Evolutionary conservation across 2,797 vertebrate genomes (phyloP), one percentile per base, ranked within the genome.

Genomic region (Sebastes flavidus): DNA sequence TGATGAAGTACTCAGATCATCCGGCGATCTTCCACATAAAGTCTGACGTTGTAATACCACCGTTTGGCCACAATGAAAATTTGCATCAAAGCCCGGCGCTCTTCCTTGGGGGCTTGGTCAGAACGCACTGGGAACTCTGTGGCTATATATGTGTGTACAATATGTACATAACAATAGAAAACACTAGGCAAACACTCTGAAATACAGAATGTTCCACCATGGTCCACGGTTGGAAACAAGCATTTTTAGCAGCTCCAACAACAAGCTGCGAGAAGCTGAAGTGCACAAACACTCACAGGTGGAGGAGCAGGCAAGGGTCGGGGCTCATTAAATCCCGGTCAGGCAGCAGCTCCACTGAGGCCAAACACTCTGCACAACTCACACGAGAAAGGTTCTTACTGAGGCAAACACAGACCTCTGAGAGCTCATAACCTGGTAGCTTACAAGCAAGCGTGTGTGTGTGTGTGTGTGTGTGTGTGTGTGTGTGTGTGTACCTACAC

Each of bases 311-410:
- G 75, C 80, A 80, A 71, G 81, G 87, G 83, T 91, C 76, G 85
- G 67, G 84, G 75, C 77, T 90, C 89, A 92, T 92, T 93, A 89
- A 91, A 87, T 81, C 78, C 75, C 38, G 59, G 76, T 86, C 81
- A 86, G 86, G 75, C 89, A 83, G 84, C 76, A 82, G 77, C 60
- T 88, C 86, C 80, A 34, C 72, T 59, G 86, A 84, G 87, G 74
- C 83, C 81, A 61, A 86, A 88, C 84, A 68, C 71, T 34, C 78
- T 9, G 65, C 52, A 77, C 52, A 77, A 61, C 77, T 83, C 72
- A 66, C 66, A 83, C 27, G 8, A 74, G 71, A 82, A 76, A 68
- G 29, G 46, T 22, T 42, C 70, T 42, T 24, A 72, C 82, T 5
- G 1, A 76, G 22, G 65, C 29, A 76, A 56, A 75, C 74, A 73